Percentiles rank a stretch among this genome's conserved stretches.
phyloP scores from a whole-genome alignment of 2,888 invertebrate species.

The Melitaea athalia region DNA sequence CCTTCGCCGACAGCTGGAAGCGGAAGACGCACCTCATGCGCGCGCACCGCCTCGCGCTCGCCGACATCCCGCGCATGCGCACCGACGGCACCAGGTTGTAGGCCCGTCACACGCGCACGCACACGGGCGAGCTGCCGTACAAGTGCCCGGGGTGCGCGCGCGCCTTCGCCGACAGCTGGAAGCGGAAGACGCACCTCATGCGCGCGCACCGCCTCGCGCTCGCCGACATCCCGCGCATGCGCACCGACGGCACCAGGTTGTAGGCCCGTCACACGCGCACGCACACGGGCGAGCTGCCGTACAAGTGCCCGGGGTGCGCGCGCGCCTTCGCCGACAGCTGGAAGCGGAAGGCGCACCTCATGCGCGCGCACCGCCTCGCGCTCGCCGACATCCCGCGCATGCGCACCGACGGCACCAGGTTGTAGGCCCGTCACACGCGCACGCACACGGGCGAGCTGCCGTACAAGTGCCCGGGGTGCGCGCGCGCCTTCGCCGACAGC shows the following conservation, averaged over 20 bases:
- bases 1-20: no score
- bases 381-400: conserved; percentile 66
- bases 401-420: conserved; percentile 48
- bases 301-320: no score
- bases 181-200: not conserved
- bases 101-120: no score
- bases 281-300: no score
- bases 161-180: no score
- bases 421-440: not conserved
- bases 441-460: no score
- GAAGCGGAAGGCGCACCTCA: not conserved
- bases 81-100: conserved; percentile 45
- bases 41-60: conserved; percentile 60
- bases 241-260: conserved; percentile 46
- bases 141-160: no score
- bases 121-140: no score
- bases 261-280: not conserved
- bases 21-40: conserved; percentile 73
- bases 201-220: conserved; percentile 46
- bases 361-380: conserved; percentile 38
- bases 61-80: conserved; percentile 64
- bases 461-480: no score
- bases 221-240: conserved; percentile 64
- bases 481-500: no score
- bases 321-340: no score